phyloP scores from a whole-genome alignment of 2,797 vertebrate species.

The Melanotaenia trifasciata region DNA sequence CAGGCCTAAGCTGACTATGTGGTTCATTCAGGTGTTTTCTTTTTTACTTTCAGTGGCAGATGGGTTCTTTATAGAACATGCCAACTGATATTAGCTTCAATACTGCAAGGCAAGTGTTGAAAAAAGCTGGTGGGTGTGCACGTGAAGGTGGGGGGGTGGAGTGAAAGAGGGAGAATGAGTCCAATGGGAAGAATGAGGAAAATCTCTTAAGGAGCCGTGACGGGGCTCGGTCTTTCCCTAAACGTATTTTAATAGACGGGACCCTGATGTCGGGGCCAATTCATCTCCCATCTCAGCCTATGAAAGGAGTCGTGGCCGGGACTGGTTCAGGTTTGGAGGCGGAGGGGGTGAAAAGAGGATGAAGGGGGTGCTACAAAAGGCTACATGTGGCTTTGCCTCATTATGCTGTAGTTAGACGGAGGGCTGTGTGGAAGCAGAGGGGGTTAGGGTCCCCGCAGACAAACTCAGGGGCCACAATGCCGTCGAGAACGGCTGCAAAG shows the following conservation, averaged over 20 bases:
- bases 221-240: constrained; percentile 86
- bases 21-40: constrained; percentile 83
- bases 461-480: constrained; percentile 90
- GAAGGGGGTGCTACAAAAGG: constrained; percentile 85
- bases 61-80: constrained; percentile 88
- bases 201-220: constrained; percentile 93
- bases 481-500: constrained; percentile 87
- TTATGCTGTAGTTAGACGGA: constrained; percentile 92
- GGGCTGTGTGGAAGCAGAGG: constrained; percentile 87
- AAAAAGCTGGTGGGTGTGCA: constrained; percentile 54
- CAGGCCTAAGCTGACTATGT: constrained; percentile 54
- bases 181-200: constrained; percentile 85
- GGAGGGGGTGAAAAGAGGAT: constrained; percentile 57
- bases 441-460: constrained; percentile 89
- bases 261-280: constrained; percentile 86
- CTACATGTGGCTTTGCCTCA: constrained; percentile 93
- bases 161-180: constrained; percentile 47
- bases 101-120: constrained; percentile 87
- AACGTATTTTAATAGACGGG: constrained; percentile 92
- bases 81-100: constrained; percentile 90
- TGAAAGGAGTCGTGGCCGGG: constrained; percentile 89
- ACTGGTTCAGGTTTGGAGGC: constrained; percentile 75
- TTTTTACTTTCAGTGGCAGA: constrained; percentile 88
- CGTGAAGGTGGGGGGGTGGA: not conserved
- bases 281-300: constrained; percentile 89